phyloP scores from a whole-genome alignment of 2,113 vertebrate species.

The Myanophis thanlyinensis region DNA sequence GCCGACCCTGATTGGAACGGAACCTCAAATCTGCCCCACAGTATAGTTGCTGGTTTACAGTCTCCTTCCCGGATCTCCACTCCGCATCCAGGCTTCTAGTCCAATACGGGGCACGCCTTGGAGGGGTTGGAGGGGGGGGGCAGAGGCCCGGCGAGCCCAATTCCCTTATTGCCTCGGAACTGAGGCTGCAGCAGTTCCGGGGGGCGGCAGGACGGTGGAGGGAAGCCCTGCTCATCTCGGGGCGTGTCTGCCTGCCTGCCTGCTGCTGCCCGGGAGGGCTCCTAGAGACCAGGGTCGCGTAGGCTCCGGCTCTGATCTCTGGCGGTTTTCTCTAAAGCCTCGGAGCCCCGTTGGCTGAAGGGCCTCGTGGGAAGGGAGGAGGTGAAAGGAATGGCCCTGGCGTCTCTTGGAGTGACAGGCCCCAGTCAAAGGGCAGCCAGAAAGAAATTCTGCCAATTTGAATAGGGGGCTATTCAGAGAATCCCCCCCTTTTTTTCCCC shows the following conservation, averaged over 20 bases:
- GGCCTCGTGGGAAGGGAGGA: conserved; percentile 42
- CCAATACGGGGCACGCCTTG: not conserved
- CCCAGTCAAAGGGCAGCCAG: conserved; percentile 75
- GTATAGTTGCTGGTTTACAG: not conserved
- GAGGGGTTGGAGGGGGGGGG: not conserved
- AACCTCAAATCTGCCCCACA: not conserved
- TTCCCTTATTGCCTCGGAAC: not conserved
- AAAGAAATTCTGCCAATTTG: conserved; percentile 71
- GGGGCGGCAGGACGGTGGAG: not conserved
- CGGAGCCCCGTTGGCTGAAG: conserved; percentile 68
- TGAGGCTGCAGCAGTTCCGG: not conserved
- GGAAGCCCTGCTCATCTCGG: not conserved
- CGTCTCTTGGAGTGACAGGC: conserved; percentile 77
- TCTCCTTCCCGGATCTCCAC: not conserved
- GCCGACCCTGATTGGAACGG: not conserved
- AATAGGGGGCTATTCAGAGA: conserved; percentile 68
- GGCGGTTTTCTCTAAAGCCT: conserved; percentile 71
- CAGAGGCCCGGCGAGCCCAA: not conserved
- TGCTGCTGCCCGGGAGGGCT: conserved; percentile 53
- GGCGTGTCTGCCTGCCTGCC: not conserved
- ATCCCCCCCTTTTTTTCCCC: conserved; percentile 30
- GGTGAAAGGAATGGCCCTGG: conserved; percentile 64
- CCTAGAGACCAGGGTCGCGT: conserved; percentile 68
- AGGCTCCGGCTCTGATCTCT: conserved; percentile 55
- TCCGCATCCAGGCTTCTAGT: no score